These are phyloP conservation scores for Coenonympha glycerion DNA, from an alignment of 2,888 invertebrate genomes.

Conservation along the genomic window DNA sequence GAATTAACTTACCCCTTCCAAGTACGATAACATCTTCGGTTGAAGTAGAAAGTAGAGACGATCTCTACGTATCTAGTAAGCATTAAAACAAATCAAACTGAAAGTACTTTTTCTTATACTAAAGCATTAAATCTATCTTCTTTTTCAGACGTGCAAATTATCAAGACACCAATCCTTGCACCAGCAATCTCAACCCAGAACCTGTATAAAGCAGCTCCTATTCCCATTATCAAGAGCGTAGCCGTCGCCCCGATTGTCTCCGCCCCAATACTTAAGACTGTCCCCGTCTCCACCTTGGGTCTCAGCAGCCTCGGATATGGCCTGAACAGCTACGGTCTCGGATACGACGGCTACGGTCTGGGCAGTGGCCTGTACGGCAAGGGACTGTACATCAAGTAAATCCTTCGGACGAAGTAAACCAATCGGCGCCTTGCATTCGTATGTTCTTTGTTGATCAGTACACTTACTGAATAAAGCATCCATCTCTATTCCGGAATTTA, in stretches of 20 bases:
- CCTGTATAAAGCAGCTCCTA: slow-evolving; percentile 54
- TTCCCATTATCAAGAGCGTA: slow-evolving; percentile 49
- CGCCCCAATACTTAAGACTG: slow-evolving; percentile 41
- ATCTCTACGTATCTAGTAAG: no score
- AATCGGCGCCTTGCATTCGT: neutral
- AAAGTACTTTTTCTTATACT: no score
- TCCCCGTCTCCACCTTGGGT: slow-evolving; percentile 27
- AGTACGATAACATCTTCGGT: no score
- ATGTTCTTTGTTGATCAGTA: slow-evolving; percentile 9
- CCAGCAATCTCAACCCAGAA: slow-evolving; percentile 57
- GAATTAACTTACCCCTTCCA: no score
- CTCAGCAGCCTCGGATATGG: slow-evolving; percentile 27
- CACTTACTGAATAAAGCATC: slow-evolving; percentile 7
- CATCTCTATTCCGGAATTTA: neutral
- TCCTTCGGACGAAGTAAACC: slow-evolving; percentile 31
- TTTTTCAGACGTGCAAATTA: slow-evolving; percentile 20
- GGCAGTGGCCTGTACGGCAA: neutral
- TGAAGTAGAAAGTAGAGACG: no score
- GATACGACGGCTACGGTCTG: neutral
- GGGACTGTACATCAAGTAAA: neutral
- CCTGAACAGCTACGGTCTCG: slow-evolving; percentile 16
- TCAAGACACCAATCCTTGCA: slow-evolving; percentile 37
- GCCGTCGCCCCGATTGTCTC: slow-evolving; percentile 42
- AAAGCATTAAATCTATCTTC: no score
- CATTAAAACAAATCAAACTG: no score